phyloP scores from a whole-genome alignment of 2,113 vertebrate genomes.

The Aramus guarauna region DNA sequence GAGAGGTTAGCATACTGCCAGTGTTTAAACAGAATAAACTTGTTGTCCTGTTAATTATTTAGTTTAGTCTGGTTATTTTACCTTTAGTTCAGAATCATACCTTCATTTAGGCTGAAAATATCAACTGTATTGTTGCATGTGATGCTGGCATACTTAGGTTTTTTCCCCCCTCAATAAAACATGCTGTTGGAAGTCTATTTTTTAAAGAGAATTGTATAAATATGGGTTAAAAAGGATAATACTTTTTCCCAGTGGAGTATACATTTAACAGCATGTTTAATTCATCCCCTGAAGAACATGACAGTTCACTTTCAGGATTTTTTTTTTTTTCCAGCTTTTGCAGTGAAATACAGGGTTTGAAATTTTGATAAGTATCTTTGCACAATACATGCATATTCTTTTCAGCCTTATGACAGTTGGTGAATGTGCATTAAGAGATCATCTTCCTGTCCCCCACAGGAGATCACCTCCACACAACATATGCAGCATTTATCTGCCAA shows the following conservation, averaged over 20 bases:
- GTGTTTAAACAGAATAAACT: background rate
- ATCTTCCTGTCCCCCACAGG: slow-evolving; percentile 70
- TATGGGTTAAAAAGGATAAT: background rate
- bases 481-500: slow-evolving; percentile 72
- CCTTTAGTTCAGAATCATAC: background rate
- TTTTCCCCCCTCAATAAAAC: background rate
- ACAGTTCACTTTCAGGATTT: background rate
- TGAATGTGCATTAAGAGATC: slow-evolving; percentile 65
- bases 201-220: background rate
- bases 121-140: background rate
- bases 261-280: background rate
- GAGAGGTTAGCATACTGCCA: background rate
- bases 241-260: background rate
- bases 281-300: background rate
- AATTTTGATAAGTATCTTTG: slow-evolving; percentile 25
- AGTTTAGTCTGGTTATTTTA: background rate
- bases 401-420: slow-evolving; percentile 37
- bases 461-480: slow-evolving; percentile 71
- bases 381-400: background rate
- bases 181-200: background rate
- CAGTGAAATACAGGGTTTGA: background rate
- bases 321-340: slow-evolving; percentile 14
- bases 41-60: background rate
- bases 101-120: background rate
- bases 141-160: background rate